A percentile compares a stretch with the other conserved stretches of the same genome.
phyloP scores from a whole-genome alignment of 1,140 invertebrate genomes.

The Cyrtorhinus lividipennis region DNA sequence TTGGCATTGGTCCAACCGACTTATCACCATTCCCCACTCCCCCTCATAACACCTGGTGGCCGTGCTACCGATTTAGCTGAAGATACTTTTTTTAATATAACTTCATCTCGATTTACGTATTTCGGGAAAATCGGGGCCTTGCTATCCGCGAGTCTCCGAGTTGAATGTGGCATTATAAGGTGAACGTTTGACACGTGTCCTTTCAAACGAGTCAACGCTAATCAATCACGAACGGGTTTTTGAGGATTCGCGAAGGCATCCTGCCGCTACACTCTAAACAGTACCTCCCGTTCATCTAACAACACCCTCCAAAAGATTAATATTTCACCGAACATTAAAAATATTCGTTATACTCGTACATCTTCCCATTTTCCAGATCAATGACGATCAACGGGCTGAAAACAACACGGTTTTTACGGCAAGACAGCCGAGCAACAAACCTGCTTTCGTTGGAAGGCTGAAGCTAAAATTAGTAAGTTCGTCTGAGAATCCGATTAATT shows the following conservation, averaged over 20 bases:
- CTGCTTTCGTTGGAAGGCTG: background rate
- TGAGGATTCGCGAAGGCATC: too few relatives aligned
- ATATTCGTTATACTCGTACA: too few relatives aligned
- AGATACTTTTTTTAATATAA: background rate
- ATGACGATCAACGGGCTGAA: too few relatives aligned
- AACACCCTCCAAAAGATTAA: too few relatives aligned
- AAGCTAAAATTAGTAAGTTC: background rate
- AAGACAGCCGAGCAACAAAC: too few relatives aligned
- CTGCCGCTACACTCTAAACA: too few relatives aligned
- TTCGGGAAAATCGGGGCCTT: background rate
- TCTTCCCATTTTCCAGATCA: too few relatives aligned
- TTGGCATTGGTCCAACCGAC: constrained; percentile 2
- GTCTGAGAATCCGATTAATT: background rate
- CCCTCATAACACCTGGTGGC: background rate
- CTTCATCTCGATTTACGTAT: constrained; percentile 1
- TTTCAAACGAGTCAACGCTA: too few relatives aligned
- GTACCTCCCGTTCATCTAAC: too few relatives aligned
- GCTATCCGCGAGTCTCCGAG: background rate
- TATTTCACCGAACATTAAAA: too few relatives aligned
- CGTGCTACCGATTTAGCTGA: constrained; percentile 1
- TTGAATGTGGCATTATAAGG: background rate
- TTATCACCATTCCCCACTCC: background rate
- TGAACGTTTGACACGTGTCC: background rate
- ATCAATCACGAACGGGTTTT: background rate
- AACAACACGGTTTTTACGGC: too few relatives aligned